Evolutionary conservation across 35 echinoderm and acorn worm genomes (phyloP), one percentile per base, ranked within the genome.

Genomic region (Ptychodera flava): DNA sequence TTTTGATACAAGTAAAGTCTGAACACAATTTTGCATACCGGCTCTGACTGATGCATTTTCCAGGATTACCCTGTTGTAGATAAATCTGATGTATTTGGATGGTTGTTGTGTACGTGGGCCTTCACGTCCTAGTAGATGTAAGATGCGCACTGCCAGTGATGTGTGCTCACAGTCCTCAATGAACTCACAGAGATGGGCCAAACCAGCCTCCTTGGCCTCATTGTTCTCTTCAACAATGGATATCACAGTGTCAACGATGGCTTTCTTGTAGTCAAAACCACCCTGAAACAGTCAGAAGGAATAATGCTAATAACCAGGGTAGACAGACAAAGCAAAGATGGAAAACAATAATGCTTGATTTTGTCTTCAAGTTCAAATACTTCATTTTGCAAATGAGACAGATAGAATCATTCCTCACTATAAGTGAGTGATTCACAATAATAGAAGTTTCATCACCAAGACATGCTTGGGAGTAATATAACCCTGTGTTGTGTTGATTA

Each of bases 101-200:
- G 96, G 96, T 22, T 86, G 88, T n/a, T 88, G 88, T n/a, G 96
- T 93, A 77, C 95, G 90, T 33, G 96, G 96, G 1, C 96, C 96
- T 79, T 99, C 96, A 28, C 93, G 92, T 15, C 96, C 96, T 1
- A 99, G 86, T 33, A 99, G 93, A 64, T 99, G 96, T 33, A 99
- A 82, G 85, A 99, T 99, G 36, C 96, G 92, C 14, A 90, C 94
- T 15, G 96, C 96, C 52, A 99, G 82, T 28, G 92, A 94, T 14
- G 92, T 94, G 75, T 99, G 96, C 83, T 99, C 96, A 81, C 96
- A 99, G 81, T 99, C 96, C 78, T 99, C 92, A 79, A 99, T 99
- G 82, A 99, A 99, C 78, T 99, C 96, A 94, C 96, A 99, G 16
- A 99, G 85, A 78, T 99, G 96, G 31, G 93, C 91, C 52, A 94